Percentiles rank a stretch among this genome's conserved stretches.
Evolutionary conservation across 2,888 invertebrate genomes (phyloP).

Genomic region (Drosophila maculinotata): DNA sequence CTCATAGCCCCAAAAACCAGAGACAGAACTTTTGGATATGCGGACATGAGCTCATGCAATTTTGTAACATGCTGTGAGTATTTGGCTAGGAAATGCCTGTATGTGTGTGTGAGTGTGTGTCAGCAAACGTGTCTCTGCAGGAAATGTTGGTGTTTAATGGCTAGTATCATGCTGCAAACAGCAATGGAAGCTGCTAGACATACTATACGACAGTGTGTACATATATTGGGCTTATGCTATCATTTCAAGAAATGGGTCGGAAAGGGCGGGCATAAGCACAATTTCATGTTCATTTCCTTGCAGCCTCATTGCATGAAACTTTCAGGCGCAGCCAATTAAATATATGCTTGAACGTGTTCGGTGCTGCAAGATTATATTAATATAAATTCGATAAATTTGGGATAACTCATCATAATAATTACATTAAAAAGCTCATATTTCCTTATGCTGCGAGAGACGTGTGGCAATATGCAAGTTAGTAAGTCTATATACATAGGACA

Average conservation of each 20-base stretch:
- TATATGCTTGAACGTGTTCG: background rate
- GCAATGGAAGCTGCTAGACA: slow-evolving; percentile 41
- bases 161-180: slow-evolving; percentile 51
- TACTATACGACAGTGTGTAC: background rate
- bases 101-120: slow-evolving; percentile 9
- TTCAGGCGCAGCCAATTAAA: slow-evolving; percentile 1
- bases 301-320: background rate
- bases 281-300: slow-evolving; percentile 4
- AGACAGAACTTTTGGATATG: slow-evolving; percentile 49
- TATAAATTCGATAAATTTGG: slow-evolving; percentile 1
- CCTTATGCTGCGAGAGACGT: no score
- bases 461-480: no score
- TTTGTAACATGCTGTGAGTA: slow-evolving; percentile 53
- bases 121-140: slow-evolving; percentile 18
- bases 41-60: slow-evolving; percentile 41
- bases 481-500: no score
- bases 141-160: slow-evolving; percentile 44
- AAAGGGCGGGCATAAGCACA: slow-evolving; percentile 12
- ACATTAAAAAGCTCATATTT: no score
- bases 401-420: no score
- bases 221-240: slow-evolving; percentile 5
- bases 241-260: slow-evolving; percentile 17
- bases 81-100: slow-evolving; percentile 30
- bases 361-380: slow-evolving; percentile 2
- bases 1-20: slow-evolving; percentile 40